These are phyloP conservation scores for Drosophila atripex DNA, from an alignment of 2,888 invertebrate genomes.

Conservation along the genomic window DNA sequence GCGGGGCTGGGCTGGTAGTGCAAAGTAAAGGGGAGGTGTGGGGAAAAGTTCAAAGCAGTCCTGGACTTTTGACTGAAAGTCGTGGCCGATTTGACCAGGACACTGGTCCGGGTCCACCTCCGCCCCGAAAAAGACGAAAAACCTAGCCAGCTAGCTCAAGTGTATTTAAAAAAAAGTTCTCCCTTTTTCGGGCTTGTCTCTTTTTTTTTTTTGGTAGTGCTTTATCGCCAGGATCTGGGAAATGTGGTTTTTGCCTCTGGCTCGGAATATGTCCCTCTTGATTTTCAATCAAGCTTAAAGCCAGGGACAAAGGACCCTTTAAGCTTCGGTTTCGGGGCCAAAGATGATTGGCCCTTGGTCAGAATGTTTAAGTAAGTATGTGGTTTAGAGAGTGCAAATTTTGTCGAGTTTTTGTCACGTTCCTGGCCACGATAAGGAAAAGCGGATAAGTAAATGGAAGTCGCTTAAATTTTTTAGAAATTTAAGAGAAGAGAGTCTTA, in stretches of 20 bases:
- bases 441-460: constrained; percentile 14
- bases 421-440: background rate
- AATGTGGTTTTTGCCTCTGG: constrained; percentile 15
- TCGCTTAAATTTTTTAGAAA: background rate
- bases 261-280: background rate
- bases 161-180: constrained; percentile 50
- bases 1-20: constrained; percentile 1
- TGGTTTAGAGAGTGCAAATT: constrained; percentile 66
- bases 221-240: constrained; percentile 39
- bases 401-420: constrained; percentile 64
- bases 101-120: constrained; percentile 7
- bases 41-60: constrained; percentile 66
- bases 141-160: constrained; percentile 41
- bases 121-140: constrained; percentile 4
- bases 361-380: constrained; percentile 56
- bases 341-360: constrained; percentile 41
- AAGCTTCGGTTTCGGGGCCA: constrained; percentile 31
- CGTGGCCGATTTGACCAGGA: constrained; percentile 67
- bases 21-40: constrained; percentile 2
- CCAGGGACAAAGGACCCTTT: constrained; percentile 48
- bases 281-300: constrained; percentile 63
- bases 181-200: background rate
- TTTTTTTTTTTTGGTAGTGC: constrained; percentile 13
- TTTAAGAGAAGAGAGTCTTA: background rate
- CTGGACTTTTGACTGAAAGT: constrained; percentile 69